Base-by-base conservation (phyloP, 2,797 vertebrate genomes). In the Spondyliosoma cantharus region DNA sequence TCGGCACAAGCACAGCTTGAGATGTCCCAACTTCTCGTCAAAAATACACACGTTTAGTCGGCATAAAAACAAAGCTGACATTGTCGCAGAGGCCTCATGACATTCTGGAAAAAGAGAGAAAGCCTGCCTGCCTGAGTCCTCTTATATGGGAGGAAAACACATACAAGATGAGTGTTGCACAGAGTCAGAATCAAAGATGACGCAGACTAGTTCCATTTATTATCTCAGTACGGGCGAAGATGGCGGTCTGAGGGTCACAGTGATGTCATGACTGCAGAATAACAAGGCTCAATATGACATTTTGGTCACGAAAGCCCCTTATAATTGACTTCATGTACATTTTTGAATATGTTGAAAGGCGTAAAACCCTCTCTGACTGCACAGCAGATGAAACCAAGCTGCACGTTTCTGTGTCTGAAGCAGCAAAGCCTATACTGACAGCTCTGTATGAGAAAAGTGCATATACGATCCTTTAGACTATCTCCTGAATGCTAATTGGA, bases 51-150 rank as follows among this genome's bases (percentile, higher is more conserved):
- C 11, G 37, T 37, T 37, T 37, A 9, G 37, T 37, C 9, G 8
- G 8, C 37, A 37, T 7, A 37, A 37, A 37, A 37, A 37, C 37
- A 37, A 37, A 11, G 37, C 37, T 37, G 7, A 37, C 9, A 37
- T 0, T 11, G 37, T 37, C 7, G 37, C 37, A 37, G 37, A 11
- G 8, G 8, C 8, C 11, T 11, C 37, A 9, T 37, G 37, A 37
- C 9, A 11, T 37, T 37, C 3, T 2, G 37, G 37, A 37, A 9
- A 37, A 37, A 37, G 37, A 37, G 32, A 64, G 46, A 67, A 3
- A 59, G n/a, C n/a, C n/a, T n/a, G 86, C 64, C 84, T 80, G 82
- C 74, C 78, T 91, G 87, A 92, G 78, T 92, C 86, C 89, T 85
- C 73, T 43, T 57, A 73, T 53, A 70, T 56, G 60, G 78, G 70